Evolutionary conservation across 2,113 vertebrate genomes (phyloP).

Genomic region (Heptranchias perlo): DNA sequence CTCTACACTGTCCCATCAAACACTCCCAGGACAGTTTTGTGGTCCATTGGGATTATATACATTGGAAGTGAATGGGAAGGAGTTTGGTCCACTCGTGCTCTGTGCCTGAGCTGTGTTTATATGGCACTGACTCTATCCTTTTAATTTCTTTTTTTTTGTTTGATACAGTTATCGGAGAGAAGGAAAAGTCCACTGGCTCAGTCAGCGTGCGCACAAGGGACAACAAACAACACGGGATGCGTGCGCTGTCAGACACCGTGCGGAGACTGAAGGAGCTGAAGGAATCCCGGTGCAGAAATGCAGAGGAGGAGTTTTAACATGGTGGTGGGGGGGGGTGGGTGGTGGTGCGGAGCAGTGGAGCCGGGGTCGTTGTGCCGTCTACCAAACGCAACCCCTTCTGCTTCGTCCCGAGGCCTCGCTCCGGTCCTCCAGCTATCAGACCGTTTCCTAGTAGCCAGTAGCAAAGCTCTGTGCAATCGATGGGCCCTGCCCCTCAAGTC

Average conservation of each 20-base stretch:
- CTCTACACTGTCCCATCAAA: too few relatives aligned
- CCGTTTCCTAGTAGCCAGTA: background rate
- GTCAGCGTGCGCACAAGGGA: constrained; percentile 69
- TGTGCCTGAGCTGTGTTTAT: constrained; percentile 40
- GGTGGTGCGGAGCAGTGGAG: background rate
- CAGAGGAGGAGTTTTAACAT: constrained; percentile 49
- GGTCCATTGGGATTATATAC: background rate
- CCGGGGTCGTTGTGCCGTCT: background rate
- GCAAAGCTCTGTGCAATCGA: fast-evolving
- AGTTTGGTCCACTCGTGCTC: background rate
- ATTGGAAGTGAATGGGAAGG: background rate
- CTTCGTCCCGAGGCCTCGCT: background rate
- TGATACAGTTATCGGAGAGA: constrained; percentile 67
- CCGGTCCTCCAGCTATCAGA: background rate
- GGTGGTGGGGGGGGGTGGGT: background rate
- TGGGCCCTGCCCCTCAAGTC: background rate
- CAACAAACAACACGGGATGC: constrained; percentile 60
- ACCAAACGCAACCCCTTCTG: background rate
- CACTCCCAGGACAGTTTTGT: too few relatives aligned
- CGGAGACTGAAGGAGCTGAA: constrained; percentile 59
- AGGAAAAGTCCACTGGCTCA: constrained; percentile 58
- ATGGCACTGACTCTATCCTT: constrained; percentile 21
- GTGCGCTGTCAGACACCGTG: constrained; percentile 53
- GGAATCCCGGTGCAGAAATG: constrained; percentile 55
- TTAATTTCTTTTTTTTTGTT: constrained; percentile 38